Conservation (phyloP, 2,888 invertebrate species). For the Capitulum mitella region DNA sequence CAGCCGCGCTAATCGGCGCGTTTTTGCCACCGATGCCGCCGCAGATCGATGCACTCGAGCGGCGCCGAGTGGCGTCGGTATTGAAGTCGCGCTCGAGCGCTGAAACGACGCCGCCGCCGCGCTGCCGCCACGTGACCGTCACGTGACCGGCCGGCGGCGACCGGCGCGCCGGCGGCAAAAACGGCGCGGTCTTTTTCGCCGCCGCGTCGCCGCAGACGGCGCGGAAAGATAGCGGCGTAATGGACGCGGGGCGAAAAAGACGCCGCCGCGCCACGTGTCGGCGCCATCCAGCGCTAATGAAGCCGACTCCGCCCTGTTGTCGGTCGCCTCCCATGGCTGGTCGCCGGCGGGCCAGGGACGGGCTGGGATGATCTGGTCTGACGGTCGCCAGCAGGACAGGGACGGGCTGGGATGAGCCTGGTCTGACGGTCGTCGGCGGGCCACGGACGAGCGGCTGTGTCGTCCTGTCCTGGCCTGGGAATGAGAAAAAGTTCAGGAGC, state of each 20-base stretch:
- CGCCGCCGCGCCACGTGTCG: neutral
- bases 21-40: neutral
- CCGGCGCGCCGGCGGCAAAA: neutral
- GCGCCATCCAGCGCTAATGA: conserved; percentile 2
- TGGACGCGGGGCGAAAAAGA: neutral
- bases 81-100: neutral
- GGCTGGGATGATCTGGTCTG: neutral
- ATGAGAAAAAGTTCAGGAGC: no score
- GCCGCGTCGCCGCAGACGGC: neutral
- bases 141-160: neutral
- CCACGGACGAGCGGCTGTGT: neutral
- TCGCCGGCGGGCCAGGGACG: no score
- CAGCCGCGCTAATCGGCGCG: neutral
- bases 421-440: neutral
- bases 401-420: no score
- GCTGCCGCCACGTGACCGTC: neutral
- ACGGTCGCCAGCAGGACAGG: no score
- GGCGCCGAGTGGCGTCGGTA: neutral
- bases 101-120: neutral
- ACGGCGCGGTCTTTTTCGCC: neutral
- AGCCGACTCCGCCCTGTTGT: neutral
- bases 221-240: conserved; percentile 23
- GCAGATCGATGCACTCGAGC: neutral
- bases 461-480: no score
- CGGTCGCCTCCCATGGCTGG: neutral